Evolutionary conservation across 92 coral and sea anemone species (phyloP).

Genomic region (Virgularia gustaviana): DNA sequence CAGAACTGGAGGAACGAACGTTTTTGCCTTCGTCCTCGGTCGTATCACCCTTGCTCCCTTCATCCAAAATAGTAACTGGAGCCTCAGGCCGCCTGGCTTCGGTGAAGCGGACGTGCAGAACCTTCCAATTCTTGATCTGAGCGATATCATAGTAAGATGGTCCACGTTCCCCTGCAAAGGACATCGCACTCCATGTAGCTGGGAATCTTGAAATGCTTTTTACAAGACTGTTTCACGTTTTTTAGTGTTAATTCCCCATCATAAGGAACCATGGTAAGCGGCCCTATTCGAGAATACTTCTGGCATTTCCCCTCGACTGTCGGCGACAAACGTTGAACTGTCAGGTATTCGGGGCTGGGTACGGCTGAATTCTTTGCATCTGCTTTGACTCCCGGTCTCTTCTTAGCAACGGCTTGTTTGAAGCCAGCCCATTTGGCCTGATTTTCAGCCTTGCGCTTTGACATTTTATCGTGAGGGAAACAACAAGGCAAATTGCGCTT

Average conservation of each 20-base stretch:
- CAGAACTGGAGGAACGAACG: background rate
- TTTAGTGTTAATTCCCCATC: conserved; percentile 50
- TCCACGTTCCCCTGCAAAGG: conserved; percentile 62
- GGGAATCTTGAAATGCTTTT: conserved; percentile 53
- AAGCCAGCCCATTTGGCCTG: background rate
- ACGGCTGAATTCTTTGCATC: background rate
- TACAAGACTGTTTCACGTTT: conserved; percentile 58
- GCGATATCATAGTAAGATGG: conserved; percentile 58
- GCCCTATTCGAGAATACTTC: conserved; percentile 63
- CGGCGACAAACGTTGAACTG: conserved; percentile 51
- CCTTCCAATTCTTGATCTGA: conserved; percentile 59
- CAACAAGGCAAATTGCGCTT: background rate
- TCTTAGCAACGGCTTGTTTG: background rate
- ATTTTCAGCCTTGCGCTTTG: too few species aligned
- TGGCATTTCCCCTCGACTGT: conserved; percentile 59
- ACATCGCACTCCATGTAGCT: conserved; percentile 60
- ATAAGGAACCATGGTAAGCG: conserved; percentile 56
- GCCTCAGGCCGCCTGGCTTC: background rate
- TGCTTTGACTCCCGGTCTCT: background rate
- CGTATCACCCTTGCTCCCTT: background rate
- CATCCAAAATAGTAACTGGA: background rate
- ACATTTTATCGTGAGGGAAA: too few species aligned
- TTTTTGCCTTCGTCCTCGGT: background rate
- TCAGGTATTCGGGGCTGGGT: conserved; percentile 11
- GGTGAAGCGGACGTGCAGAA: conserved; percentile 58